These are phyloP conservation scores for Ciconia stormi DNA, from an alignment of 2,113 vertebrate species.

Conservation along the genomic window DNA sequence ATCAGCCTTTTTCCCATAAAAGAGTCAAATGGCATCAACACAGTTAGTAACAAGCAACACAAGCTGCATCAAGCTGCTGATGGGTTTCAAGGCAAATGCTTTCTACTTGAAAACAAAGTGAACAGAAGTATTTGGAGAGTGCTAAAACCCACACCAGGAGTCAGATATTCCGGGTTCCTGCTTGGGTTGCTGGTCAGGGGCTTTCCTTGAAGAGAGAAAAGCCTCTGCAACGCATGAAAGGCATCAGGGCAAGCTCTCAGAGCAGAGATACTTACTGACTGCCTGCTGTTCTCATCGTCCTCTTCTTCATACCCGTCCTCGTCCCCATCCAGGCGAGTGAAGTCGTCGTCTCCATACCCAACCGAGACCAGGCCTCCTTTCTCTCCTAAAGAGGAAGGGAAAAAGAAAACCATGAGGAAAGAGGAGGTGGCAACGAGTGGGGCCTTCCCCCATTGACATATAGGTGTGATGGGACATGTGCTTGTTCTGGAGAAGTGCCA, in stretches of 20 bases:
- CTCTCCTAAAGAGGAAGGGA: slow-evolving; percentile 57
- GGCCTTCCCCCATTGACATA: no score
- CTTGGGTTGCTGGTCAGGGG: rapidly evolving
- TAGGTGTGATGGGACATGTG: no score
- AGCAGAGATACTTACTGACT: slow-evolving; percentile 82
- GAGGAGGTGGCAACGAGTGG: rapidly evolving
- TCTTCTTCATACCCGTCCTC: slow-evolving; percentile 86
- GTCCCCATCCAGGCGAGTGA: slow-evolving; percentile 77
- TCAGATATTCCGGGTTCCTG: rapidly evolving
- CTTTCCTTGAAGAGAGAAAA: background rate
- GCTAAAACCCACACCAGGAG: background rate
- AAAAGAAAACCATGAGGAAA: background rate
- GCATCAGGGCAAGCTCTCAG: background rate
- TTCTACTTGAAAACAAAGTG: background rate
- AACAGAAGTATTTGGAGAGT: background rate
- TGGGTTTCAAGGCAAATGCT: background rate
- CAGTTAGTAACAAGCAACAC: background rate
- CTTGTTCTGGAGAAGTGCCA: no score
- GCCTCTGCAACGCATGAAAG: rapidly evolving
- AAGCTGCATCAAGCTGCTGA: background rate
- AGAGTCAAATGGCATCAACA: background rate
- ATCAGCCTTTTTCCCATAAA: background rate
- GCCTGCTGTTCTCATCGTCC: slow-evolving; percentile 89
- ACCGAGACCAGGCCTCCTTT: slow-evolving; percentile 85
- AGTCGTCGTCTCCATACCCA: slow-evolving; percentile 87